Evolutionary conservation across 1,140 invertebrate species (phyloP), one percentile per base, ranked within the genome.

Genomic region (Monomorium pharaonis): DNA sequence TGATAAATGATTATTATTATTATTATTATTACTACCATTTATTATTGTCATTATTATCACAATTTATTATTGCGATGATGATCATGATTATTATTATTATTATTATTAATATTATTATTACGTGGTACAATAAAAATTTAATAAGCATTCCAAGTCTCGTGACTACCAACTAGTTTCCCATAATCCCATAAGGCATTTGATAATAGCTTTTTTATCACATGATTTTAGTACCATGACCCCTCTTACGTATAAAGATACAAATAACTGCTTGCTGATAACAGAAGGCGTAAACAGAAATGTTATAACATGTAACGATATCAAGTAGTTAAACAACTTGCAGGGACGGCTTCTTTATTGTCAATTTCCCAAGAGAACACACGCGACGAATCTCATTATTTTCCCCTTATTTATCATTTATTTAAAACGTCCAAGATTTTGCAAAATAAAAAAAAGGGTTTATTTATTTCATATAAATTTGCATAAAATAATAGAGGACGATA

Each of bases 101-200:
- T 88, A 91, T 89, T 90, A 94, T 91, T 91, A 93, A 91, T 94
- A 94, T 92, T 94, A 94, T 93, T 94, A 95, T 95, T 94, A 94
- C 93, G 91, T 94, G 93, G 93, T 94, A 94, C 91, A 95, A 95
- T 95, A 94, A 95, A 94, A 93, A 95, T 94, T 94, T 94, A 94
- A 93, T 94, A 94, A 94, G 91, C 93, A 93, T 91, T 86, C 78
- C 49, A 51, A 85, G 88, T 93, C 67, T 92, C 81, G 84, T 86
- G 85, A 92, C 86, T 91, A 24, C 51, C 76, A 88, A 16, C 72
- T 67, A 24, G 12, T 24, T 56, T 42, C 70, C 47, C 7, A 16
- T 74, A 30, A 74, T 49, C 16, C 37, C 37, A 37, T 37, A 37
- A 47, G n/a, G n/a, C n/a, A n/a, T 60, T 49, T 49, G 69, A 58